Conservation (phyloP, 1,140 invertebrate genomes). For the Orius laevigatus region DNA sequence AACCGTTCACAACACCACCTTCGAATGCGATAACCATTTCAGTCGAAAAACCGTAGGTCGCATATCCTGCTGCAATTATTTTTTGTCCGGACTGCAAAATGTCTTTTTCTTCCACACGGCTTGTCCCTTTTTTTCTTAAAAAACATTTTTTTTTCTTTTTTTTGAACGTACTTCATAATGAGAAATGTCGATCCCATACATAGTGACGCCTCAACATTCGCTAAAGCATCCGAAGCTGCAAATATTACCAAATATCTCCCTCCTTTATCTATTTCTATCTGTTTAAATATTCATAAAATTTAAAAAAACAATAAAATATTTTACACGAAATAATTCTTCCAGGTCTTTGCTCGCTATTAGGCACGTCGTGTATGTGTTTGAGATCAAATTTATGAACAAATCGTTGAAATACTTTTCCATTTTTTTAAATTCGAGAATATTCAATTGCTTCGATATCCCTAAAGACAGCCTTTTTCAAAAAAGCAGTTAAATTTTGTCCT, state of each 20-base stretch:
- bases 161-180: too few relatives aligned
- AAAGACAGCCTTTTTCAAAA: background rate
- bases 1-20: conserved; percentile 2
- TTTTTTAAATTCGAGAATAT: background rate
- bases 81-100: background rate
- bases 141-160: too few relatives aligned
- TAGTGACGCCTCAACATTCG: too few relatives aligned
- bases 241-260: too few relatives aligned
- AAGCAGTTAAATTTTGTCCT: background rate
- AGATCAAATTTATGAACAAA: conserved; percentile 2
- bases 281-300: too few relatives aligned
- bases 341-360: conserved; percentile 2
- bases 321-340: conserved; percentile 2
- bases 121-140: too few relatives aligned
- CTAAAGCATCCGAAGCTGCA: too few relatives aligned
- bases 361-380: conserved; percentile 1
- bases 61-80: conserved; percentile 4
- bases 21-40: conserved; percentile 6
- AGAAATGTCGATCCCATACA: too few relatives aligned
- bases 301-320: too few relatives aligned
- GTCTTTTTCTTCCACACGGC: background rate
- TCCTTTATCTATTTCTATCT: too few relatives aligned
- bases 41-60: background rate
- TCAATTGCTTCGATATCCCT: background rate
- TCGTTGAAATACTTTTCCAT: conserved; percentile 9